Conservation (phyloP, 2,888 invertebrate species). For the Limnephilus lunatus region DNA sequence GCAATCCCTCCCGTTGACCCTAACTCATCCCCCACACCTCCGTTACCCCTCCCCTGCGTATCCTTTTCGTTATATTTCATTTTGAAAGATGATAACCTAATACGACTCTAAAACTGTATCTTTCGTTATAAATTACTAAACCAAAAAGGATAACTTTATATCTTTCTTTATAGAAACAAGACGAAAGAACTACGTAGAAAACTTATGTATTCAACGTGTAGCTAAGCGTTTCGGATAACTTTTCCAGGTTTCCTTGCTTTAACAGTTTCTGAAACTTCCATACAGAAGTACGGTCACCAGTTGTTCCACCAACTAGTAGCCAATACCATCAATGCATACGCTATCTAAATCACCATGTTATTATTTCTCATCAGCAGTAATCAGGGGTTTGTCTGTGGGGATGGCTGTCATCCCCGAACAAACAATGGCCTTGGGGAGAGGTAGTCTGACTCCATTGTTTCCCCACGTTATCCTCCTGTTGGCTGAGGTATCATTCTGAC, state of each 20-base stretch:
- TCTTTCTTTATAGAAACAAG: no score
- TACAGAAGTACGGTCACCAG: not conserved
- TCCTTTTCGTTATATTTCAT: no score
- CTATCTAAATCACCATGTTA: not conserved
- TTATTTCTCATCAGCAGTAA: conserved; percentile 8
- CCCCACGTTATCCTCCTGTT: conserved; percentile 11
- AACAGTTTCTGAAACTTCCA: not conserved
- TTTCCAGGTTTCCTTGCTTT: not conserved
- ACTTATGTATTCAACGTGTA: not conserved
- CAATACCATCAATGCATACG: not conserved
- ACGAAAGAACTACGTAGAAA: no score
- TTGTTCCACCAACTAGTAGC: not conserved
- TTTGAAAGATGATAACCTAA: no score
- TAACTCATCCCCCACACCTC: no score
- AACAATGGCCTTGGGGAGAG: conserved; percentile 36
- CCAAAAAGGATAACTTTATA: no score
- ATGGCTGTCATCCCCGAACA: conserved; percentile 1
- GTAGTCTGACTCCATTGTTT: conserved; percentile 46
- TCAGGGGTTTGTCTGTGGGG: conserved; percentile 20
- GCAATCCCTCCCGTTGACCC: no score
- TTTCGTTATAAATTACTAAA: no score
- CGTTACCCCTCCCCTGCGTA: no score
- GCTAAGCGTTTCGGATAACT: not conserved
- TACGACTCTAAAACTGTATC: no score
- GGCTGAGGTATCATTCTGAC: not conserved